Conservation (phyloP, 2,888 invertebrate species). For the Bombylius major region DNA sequence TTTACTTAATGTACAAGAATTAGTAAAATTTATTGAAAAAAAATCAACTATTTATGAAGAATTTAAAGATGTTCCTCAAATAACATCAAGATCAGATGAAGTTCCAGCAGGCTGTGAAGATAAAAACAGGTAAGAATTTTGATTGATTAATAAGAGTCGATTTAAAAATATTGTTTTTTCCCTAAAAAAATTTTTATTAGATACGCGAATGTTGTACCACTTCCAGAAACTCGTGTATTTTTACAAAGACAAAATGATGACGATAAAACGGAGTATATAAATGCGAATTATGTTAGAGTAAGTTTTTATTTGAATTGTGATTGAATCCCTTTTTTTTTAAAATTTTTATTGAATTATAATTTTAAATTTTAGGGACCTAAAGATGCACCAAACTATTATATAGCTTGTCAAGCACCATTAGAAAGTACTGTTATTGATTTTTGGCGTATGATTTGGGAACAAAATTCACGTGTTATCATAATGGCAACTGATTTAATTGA, state of each 20-base stretch:
- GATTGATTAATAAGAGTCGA: background rate
- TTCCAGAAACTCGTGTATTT: conserved; percentile 79
- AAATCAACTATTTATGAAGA: conserved; percentile 64
- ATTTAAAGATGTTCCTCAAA: conserved; percentile 68
- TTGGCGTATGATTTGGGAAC: conserved; percentile 96
- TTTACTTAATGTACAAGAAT: conserved; percentile 62
- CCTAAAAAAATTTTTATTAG: conserved; percentile 21
- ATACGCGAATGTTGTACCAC: conserved; percentile 89
- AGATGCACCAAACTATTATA: conserved; percentile 71
- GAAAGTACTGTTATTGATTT: conserved; percentile 76
- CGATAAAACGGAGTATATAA: conserved; percentile 78
- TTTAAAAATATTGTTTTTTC: background rate
- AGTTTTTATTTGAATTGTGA: conserved; percentile 25
- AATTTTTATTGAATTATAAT: background rate
- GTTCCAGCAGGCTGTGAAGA: conserved; percentile 77
- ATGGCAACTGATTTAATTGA: conserved; percentile 86
- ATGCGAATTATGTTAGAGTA: conserved; percentile 85
- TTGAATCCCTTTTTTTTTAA: no score
- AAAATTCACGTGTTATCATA: conserved; percentile 73
- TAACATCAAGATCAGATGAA: conserved; percentile 65
- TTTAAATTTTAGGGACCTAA: conserved; percentile 59
- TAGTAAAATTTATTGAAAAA: conserved; percentile 61
- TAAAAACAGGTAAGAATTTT: conserved; percentile 53
- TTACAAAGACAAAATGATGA: conserved; percentile 59
- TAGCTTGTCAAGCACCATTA: conserved; percentile 84